Conservation (phyloP, 2,888 invertebrate genomes). For the Ramazzottius varieornatus region DNA sequence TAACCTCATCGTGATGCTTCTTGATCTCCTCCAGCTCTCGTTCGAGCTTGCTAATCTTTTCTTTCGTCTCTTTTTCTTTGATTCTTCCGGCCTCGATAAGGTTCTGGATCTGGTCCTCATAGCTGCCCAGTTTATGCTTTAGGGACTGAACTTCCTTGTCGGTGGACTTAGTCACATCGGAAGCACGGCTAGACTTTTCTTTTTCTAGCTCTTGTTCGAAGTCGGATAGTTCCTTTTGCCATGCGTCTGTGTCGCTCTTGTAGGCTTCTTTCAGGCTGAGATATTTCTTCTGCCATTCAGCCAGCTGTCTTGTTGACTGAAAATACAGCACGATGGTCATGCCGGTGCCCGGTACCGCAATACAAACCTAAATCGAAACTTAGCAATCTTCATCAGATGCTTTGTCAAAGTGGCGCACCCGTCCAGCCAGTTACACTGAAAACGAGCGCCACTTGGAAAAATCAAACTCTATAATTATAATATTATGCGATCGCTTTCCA, state of each 20-base stretch:
- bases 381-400: too few species aligned
- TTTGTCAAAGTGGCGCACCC: too few species aligned
- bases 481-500: too few species aligned
- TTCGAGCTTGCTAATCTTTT: constrained; percentile 35
- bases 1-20: constrained; percentile 9
- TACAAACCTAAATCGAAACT: too few species aligned
- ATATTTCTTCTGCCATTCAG: constrained; percentile 1
- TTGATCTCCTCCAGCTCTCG: constrained; percentile 34
- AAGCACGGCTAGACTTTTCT: not conserved
- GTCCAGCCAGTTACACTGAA: too few species aligned
- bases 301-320: not conserved
- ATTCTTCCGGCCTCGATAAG: constrained; percentile 8
- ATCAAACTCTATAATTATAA: too few species aligned
- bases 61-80: constrained; percentile 29
- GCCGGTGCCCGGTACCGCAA: too few species aligned
- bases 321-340: not conserved
- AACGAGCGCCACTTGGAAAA: too few species aligned
- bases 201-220: not conserved
- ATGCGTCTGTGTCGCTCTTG: constrained; percentile 2
- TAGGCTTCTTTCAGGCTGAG: constrained; percentile 1
- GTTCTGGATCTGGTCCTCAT: not conserved
- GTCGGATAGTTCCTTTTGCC: constrained; percentile 1
- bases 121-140: not conserved
- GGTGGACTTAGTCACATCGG: not conserved
- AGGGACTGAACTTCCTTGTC: not conserved